Evolutionary conservation across 2,888 invertebrate genomes (phyloP).

Genomic region (Drosophila anomalata): DNA sequence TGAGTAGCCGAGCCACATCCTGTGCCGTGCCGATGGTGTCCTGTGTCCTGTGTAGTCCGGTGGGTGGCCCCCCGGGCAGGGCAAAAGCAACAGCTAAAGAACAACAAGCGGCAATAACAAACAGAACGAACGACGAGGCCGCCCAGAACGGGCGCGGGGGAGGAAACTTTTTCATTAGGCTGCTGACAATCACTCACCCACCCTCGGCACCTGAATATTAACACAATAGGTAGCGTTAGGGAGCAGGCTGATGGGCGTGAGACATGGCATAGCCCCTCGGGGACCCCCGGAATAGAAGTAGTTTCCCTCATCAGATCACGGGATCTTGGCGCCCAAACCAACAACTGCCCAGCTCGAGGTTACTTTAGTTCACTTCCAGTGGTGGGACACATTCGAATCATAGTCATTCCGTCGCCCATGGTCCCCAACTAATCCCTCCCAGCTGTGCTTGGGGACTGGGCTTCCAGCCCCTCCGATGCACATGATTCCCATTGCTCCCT

Average conservation of each 20-base stretch:
- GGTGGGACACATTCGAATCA: no score
- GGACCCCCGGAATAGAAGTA: slow-evolving; percentile 8
- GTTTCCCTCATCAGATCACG: no score
- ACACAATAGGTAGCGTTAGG: slow-evolving; percentile 17
- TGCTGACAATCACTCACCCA: slow-evolving; percentile 44
- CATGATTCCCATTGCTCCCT: background rate
- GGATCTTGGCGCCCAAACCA: background rate
- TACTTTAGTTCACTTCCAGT: no score
- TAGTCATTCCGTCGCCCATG: no score
- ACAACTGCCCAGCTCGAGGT: background rate
- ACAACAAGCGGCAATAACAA: slow-evolving; percentile 4
- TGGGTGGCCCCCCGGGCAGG: background rate
- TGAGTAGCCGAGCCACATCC: slow-evolving; percentile 84
- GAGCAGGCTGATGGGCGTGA: slow-evolving; percentile 11
- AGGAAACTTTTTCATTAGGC: slow-evolving; percentile 51
- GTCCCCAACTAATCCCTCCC: no score
- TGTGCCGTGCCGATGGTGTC: background rate
- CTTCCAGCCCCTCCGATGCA: background rate
- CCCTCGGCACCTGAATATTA: slow-evolving; percentile 33
- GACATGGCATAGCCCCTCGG: slow-evolving; percentile 14
- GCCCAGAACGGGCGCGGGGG: background rate
- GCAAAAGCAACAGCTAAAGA: slow-evolving; percentile 13
- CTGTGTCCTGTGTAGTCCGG: background rate
- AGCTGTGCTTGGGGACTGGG: no score
- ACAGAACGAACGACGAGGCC: background rate